Evolutionary conservation across 2,113 vertebrate genomes (phyloP).

Genomic region (Rhinoderma darwinii): DNA sequence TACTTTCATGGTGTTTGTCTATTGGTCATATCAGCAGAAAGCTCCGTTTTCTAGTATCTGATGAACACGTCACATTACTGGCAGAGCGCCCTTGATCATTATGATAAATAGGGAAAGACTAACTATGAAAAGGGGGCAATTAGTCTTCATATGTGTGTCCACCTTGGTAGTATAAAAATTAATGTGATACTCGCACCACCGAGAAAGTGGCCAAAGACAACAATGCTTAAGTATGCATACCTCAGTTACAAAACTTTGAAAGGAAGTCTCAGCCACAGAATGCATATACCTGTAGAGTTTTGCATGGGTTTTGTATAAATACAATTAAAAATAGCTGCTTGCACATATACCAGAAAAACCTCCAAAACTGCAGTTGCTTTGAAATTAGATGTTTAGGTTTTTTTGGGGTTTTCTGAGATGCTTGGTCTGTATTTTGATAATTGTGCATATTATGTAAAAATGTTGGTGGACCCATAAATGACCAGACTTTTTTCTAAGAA

Average conservation of each 20-base stretch:
- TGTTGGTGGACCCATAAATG: conserved; percentile 99
- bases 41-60: conserved; percentile 82
- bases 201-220: conserved; percentile 93
- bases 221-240: conserved; percentile 96
- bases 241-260: conserved; percentile 97
- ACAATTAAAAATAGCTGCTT: conserved; percentile 99
- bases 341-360: conserved; percentile 99
- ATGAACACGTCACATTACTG: conserved; percentile 87
- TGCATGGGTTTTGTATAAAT: conserved; percentile 99
- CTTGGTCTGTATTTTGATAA: conserved; percentile 99
- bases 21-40: conserved; percentile 85
- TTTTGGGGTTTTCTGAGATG: conserved; percentile 99
- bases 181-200: conserved; percentile 82
- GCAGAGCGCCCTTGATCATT: conserved; percentile 62
- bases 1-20: conserved; percentile 89
- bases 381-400: conserved; percentile 99
- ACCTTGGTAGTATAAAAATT: conserved; percentile 87
- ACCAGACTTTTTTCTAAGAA: conserved; percentile 99
- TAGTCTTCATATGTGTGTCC: conserved; percentile 84
- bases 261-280: conserved; percentile 99
- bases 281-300: conserved; percentile 99
- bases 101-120: conserved; percentile 81
- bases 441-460: conserved; percentile 99
- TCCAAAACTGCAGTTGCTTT: conserved; percentile 99
- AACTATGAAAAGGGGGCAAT: conserved; percentile 87